phyloP scores from a whole-genome alignment of 2,888 invertebrate species.

The Notocelia uddmanniana region DNA sequence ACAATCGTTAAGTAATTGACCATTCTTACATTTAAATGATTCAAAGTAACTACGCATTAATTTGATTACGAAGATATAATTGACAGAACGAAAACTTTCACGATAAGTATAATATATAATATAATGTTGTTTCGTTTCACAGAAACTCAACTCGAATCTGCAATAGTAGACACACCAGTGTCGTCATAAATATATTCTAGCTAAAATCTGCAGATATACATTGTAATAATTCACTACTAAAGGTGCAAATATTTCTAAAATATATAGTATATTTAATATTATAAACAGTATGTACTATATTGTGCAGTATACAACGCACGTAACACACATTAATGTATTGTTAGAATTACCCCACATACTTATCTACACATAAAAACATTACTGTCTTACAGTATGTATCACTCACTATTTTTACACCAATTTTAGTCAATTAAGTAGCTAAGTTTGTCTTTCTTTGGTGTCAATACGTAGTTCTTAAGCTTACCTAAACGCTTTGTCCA shows the following conservation, averaged over 20 bases:
- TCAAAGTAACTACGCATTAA: slow-evolving; percentile 77
- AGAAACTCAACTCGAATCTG: slow-evolving; percentile 64
- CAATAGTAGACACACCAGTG: slow-evolving; percentile 57
- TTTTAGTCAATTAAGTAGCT: slow-evolving; percentile 69
- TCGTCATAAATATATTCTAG: slow-evolving; percentile 70
- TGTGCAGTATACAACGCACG: slow-evolving; percentile 84
- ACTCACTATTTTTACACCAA: slow-evolving; percentile 76
- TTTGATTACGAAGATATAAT: slow-evolving; percentile 82
- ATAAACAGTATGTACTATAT: slow-evolving; percentile 78
- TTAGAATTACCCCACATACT: slow-evolving; percentile 59
- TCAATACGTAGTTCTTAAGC: slow-evolving; percentile 77
- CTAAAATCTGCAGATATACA: slow-evolving; percentile 83
- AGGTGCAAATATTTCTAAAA: slow-evolving; percentile 86
- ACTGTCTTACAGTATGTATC: slow-evolving; percentile 84
- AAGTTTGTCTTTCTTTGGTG: slow-evolving; percentile 75
- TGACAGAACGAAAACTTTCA: slow-evolving; percentile 81
- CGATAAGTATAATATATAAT: slow-evolving; percentile 57
- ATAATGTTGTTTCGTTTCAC: slow-evolving; percentile 65
- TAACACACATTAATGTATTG: slow-evolving; percentile 69
- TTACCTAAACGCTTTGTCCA: slow-evolving; percentile 18
- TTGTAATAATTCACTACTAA: slow-evolving; percentile 81
- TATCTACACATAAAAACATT: slow-evolving; percentile 80
- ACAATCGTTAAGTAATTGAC: slow-evolving; percentile 82
- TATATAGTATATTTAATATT: slow-evolving; percentile 73
- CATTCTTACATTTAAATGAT: slow-evolving; percentile 83